These are phyloP conservation scores for Chloroclystis v-ata DNA, from an alignment of 2,888 invertebrate genomes.

Conservation along the genomic window DNA sequence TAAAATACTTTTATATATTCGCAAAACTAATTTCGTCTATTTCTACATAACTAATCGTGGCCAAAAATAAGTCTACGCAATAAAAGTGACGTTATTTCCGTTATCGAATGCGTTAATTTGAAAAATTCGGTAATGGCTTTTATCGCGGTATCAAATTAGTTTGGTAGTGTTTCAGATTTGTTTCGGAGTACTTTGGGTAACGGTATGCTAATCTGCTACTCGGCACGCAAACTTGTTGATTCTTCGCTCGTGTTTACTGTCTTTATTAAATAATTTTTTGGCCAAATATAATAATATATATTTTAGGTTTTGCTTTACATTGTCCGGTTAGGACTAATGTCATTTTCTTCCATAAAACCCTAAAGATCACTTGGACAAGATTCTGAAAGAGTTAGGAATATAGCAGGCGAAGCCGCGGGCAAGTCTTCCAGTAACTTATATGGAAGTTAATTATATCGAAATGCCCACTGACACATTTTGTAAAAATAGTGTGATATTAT, in stretches of 20 bases:
- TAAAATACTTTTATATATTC: too few relatives aligned
- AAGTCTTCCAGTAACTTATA: too few relatives aligned
- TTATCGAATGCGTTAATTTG: constrained; percentile 17
- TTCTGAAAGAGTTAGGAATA: too few relatives aligned
- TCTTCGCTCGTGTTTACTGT: constrained; percentile 32
- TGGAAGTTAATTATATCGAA: too few relatives aligned
- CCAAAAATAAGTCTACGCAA: not conserved
- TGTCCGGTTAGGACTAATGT: too few relatives aligned
- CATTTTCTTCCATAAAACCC: too few relatives aligned
- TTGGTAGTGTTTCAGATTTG: constrained; percentile 26
- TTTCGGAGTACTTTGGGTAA: constrained; percentile 44
- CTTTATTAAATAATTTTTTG: constrained; percentile 15
- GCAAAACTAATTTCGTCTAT: not conserved
- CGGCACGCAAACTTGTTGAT: constrained; percentile 73
- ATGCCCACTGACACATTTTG: too few relatives aligned
- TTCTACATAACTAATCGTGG: not conserved
- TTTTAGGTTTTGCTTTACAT: too few relatives aligned
- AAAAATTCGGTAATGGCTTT: constrained; percentile 32
- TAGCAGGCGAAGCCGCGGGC: too few relatives aligned
- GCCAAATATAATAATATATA: not conserved
- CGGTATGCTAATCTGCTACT: constrained; percentile 57
- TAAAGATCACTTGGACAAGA: too few relatives aligned
- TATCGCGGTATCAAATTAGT: constrained; percentile 36
- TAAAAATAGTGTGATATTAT: too few relatives aligned
- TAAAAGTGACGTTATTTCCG: constrained; percentile 10